A percentile compares a stretch with the other conserved stretches of the same genome.
Conservation (phyloP, 1,140 invertebrate genomes). For the Brachionus angularis region DNA sequence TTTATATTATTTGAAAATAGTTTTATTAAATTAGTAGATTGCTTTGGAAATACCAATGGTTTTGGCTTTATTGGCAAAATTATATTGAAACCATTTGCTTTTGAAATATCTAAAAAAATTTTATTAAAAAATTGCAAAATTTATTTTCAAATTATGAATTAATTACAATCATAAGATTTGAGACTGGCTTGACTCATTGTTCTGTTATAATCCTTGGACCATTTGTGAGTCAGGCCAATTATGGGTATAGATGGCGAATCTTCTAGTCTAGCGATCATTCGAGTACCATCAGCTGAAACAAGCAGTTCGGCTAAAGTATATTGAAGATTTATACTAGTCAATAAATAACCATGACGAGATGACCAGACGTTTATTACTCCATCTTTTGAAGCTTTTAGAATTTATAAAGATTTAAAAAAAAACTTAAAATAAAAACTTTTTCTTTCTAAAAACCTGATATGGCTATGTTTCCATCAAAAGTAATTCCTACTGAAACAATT, state of each 20-base stretch:
- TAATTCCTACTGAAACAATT: constrained; percentile 5
- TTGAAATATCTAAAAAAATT: constrained; percentile 4
- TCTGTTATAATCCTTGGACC: neutral
- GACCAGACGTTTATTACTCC: constrained; percentile 37
- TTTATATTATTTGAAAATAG: neutral
- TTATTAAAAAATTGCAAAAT: neutral
- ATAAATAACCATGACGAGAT: neutral
- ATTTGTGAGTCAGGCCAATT: neutral
- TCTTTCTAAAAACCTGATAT: neutral
- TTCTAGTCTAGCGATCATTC: constrained; percentile 4
- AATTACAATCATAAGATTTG: constrained; percentile 17
- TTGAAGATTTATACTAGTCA: constrained; percentile 15
- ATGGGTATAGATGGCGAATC: constrained; percentile 1
- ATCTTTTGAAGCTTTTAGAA: constrained; percentile 16
- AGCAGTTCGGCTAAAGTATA: constrained; percentile 12
- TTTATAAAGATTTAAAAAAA: neutral
- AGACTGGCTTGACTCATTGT: constrained; percentile 25
- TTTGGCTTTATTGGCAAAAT: constrained; percentile 27
- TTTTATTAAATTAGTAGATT: constrained; percentile 17
- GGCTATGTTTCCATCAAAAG: constrained; percentile 21
- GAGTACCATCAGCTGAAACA: constrained; percentile 2
- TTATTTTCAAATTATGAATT: neutral
- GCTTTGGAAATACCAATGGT: constrained; percentile 35
- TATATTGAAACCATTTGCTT: neutral
- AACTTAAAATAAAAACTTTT: neutral